These are phyloP conservation scores for Aleiodes alternator DNA, from an alignment of 2,888 invertebrate genomes.

Conservation along the genomic window DNA sequence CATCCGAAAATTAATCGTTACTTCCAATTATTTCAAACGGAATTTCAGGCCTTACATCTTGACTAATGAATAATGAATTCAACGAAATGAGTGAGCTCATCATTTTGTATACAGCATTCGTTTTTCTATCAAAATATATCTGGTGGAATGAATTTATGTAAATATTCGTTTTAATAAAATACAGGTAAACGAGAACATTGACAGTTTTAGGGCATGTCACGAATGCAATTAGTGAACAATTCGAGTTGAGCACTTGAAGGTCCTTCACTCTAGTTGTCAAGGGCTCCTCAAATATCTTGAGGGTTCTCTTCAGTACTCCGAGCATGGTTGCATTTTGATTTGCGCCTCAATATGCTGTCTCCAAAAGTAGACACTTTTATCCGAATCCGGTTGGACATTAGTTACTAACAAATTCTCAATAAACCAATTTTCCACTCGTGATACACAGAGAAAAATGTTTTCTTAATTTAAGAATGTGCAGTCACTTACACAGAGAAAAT, in stretches of 20 bases:
- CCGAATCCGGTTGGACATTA: slow-evolving; percentile 17
- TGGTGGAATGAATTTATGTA: neutral
- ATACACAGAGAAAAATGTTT: too few species aligned
- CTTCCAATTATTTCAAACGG: neutral
- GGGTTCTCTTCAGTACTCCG: slow-evolving; percentile 62
- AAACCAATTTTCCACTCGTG: slow-evolving; percentile 5
- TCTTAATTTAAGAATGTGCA: too few species aligned
- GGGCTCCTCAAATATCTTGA: slow-evolving; percentile 65
- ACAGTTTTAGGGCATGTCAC: slow-evolving; percentile 73
- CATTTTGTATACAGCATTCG: too few species aligned
- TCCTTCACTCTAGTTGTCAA: slow-evolving; percentile 65
- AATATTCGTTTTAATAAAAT: neutral
- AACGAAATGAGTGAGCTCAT: too few species aligned
- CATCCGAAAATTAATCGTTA: neutral
- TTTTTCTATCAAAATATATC: neutral
- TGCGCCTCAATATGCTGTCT: slow-evolving; percentile 59
- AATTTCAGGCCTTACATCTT: neutral
- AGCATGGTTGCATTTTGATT: slow-evolving; percentile 73
- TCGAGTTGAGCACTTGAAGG: slow-evolving; percentile 67
- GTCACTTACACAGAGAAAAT: too few species aligned
- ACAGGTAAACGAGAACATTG: slow-evolving; percentile 58
- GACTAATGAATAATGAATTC: neutral
- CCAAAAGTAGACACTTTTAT: slow-evolving; percentile 31
- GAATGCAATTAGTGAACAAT: slow-evolving; percentile 75
- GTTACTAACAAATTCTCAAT: slow-evolving; percentile 29